phyloP scores from a whole-genome alignment of 2,888 invertebrate species.

The Endotricha flammealis region DNA sequence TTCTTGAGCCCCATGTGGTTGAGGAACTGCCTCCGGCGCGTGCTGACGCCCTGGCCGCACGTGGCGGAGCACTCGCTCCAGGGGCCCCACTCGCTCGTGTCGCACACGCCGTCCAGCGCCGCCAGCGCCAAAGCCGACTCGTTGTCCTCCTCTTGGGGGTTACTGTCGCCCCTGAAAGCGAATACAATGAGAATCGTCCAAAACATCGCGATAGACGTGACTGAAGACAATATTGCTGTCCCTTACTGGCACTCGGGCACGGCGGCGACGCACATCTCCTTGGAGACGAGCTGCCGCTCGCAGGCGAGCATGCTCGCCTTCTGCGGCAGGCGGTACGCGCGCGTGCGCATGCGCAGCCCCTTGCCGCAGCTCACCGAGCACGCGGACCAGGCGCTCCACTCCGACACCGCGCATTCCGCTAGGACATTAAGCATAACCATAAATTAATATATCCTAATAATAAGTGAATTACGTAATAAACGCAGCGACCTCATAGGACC shows the following conservation, averaged over 20 bases:
- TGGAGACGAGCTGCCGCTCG: slow-evolving; percentile 86
- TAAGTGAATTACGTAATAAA: too few relatives aligned
- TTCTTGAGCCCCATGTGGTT: slow-evolving; percentile 88
- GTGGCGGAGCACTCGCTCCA: slow-evolving; percentile 93
- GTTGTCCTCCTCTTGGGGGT: slow-evolving; percentile 26
- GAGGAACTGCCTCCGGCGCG: slow-evolving; percentile 85
- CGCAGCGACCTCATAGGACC: too few relatives aligned
- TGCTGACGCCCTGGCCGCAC: slow-evolving; percentile 88
- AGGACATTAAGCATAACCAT: slow-evolving; percentile 9
- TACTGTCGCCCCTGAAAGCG: slow-evolving; percentile 36
- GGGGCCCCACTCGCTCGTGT: slow-evolving; percentile 83
- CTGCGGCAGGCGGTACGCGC: slow-evolving; percentile 83
- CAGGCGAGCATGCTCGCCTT: slow-evolving; percentile 85
- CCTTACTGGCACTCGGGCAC: slow-evolving; percentile 87
- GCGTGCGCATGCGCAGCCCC: slow-evolving; percentile 87
- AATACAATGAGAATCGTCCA: too few relatives aligned
- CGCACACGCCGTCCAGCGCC: slow-evolving; percentile 75
- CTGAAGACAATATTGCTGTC: too few relatives aligned
- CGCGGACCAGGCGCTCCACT: slow-evolving; percentile 86
- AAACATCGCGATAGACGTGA: too few relatives aligned
- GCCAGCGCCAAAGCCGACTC: slow-evolving; percentile 23
- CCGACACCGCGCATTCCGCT: slow-evolving; percentile 89
- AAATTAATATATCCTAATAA: background rate
- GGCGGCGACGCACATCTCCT: slow-evolving; percentile 93
- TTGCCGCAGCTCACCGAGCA: slow-evolving; percentile 94